phyloP scores from a whole-genome alignment of 2,888 invertebrate species.

The Athalia cordata region DNA sequence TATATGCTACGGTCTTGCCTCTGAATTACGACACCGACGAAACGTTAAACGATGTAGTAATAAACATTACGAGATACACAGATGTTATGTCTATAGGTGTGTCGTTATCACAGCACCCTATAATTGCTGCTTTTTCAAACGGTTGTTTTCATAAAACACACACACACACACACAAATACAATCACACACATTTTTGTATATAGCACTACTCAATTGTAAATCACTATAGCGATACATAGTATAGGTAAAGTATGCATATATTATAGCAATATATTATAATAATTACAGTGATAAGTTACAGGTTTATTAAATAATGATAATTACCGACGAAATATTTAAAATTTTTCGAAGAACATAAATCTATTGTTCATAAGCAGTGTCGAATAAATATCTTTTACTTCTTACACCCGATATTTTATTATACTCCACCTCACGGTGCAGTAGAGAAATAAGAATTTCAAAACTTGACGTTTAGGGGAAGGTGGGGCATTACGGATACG shows the following conservation, averaged over 20 bases:
- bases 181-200: constrained; percentile 33
- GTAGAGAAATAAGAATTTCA: too few species aligned
- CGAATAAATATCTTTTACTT: constrained; percentile 67
- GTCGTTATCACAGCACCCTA: constrained; percentile 16
- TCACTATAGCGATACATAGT: constrained; percentile 22
- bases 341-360: constrained; percentile 61
- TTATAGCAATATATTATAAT: constrained; percentile 15
- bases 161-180: background rate
- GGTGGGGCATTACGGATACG: too few species aligned
- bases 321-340: constrained; percentile 47
- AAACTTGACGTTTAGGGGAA: too few species aligned
- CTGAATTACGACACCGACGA: background rate
- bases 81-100: background rate
- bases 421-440: too few species aligned
- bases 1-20: constrained; percentile 28
- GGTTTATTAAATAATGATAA: constrained; percentile 3
- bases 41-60: background rate
- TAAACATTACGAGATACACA: too few species aligned
- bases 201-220: constrained; percentile 32
- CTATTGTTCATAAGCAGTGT: constrained; percentile 67
- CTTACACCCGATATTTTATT: background rate
- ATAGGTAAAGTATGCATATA: background rate
- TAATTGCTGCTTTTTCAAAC: constrained; percentile 5
- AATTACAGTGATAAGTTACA: background rate
- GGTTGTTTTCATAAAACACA: background rate